Percentiles rank a stretch among this genome's conserved stretches.
Evolutionary conservation across 2,113 vertebrate genomes (phyloP).

Genomic region (Cephalophus harveyi): DNA sequence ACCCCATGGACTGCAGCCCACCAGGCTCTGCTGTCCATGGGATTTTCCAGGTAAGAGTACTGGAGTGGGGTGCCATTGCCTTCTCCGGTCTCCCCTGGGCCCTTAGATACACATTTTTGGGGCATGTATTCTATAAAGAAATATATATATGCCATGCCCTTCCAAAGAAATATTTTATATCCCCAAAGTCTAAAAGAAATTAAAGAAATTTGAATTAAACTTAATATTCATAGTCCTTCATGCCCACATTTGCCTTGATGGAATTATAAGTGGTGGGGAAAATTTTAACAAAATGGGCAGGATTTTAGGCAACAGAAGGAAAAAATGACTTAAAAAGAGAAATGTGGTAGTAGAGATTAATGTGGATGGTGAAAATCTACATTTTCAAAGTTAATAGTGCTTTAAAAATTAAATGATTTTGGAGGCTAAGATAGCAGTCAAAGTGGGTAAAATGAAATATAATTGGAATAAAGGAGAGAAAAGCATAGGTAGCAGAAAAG

Average conservation of each 20-base stretch:
- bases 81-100: neutral
- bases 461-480: constrained; percentile 1
- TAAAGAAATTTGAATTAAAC: neutral
- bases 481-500: neutral
- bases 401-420: constrained; percentile 2
- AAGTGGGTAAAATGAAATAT: neutral
- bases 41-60: too few species aligned
- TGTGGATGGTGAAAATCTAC: neutral
- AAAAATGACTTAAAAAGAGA: neutral
- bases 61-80: too few species aligned
- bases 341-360: neutral
- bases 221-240: neutral
- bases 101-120: neutral
- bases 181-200: neutral
- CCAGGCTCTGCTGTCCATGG: too few species aligned
- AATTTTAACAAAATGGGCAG: neutral
- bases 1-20: too few species aligned
- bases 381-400: neutral
- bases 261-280: neutral
- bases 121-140: neutral
- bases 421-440: neutral
- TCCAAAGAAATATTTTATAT: neutral
- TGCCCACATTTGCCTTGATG: neutral
- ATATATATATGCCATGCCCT: neutral
- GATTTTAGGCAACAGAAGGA: neutral